A percentile compares a stretch with the other conserved stretches of the same genome.
Conservation (phyloP, 2,888 invertebrate genomes). For the Dinocampus coccinellae region DNA sequence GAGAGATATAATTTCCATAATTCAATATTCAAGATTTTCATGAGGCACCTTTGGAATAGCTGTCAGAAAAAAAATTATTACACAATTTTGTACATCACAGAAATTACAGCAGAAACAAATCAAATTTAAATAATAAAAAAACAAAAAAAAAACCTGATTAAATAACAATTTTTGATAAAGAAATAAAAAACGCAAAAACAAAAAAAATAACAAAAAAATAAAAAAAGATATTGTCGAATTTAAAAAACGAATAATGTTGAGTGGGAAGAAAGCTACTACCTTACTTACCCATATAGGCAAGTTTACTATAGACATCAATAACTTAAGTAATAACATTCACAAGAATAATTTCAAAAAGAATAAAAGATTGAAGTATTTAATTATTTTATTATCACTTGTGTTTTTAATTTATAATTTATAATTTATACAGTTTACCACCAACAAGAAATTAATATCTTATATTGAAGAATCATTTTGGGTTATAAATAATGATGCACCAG, state of each 20-base stretch:
- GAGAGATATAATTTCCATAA: conserved; percentile 97
- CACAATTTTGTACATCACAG: conserved; percentile 40
- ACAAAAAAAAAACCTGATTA: conserved; percentile 26
- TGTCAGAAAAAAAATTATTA: conserved; percentile 70
- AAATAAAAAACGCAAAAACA: conserved; percentile 40
- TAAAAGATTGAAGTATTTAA: neutral
- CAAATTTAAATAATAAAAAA: conserved; percentile 45
- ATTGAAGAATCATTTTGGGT: conserved; percentile 50
- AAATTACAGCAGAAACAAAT: conserved; percentile 37
- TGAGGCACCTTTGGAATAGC: conserved; percentile 97
- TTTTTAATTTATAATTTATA: conserved; percentile 33
- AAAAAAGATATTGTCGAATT: no score
- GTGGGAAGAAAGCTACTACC: conserved; percentile 45
- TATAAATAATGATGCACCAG: conserved; percentile 64
- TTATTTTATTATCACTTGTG: conserved; percentile 47
- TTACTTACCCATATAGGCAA: conserved; percentile 64
- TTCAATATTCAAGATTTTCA: conserved; percentile 99
- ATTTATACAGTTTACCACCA: conserved; percentile 45
- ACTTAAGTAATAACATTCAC: conserved; percentile 42
- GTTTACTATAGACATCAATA: conserved; percentile 37
- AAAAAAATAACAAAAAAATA: conserved; percentile 42
- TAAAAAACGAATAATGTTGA: conserved; percentile 25
- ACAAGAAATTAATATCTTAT: conserved; percentile 42
- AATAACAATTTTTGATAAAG: conserved; percentile 27
- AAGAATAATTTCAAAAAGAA: conserved; percentile 46